Base-by-base conservation (phyloP, 2,797 vertebrate species). In the Antennarius maculatus region DNA sequence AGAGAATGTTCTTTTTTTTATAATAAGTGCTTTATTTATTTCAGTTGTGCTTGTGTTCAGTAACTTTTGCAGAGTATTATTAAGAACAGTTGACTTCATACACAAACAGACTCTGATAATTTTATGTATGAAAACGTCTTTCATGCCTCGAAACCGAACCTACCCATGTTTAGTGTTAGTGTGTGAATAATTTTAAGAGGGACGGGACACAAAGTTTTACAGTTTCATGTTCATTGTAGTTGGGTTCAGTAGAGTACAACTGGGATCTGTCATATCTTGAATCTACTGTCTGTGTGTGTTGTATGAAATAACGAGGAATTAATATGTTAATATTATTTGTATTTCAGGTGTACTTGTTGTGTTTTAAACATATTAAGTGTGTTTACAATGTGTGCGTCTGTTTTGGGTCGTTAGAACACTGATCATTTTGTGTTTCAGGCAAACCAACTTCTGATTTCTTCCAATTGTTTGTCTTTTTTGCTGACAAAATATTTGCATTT, bases 271-370 rank as follows among this genome's bases (percentile, higher is more conserved):
- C 29, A 28, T 76, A 47, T 72, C 66, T 73, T 73, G 41, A 72
- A 61, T 67, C 70, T 79, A 11, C 66, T 69, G 58, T 80, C 48
- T 54, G 55, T 62, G 50, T 61, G 47, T 61, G 46, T 82, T 54
- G 69, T 66, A 62, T 71, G 14, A 79, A 69, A 65, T 59, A 51
- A 54, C 57, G 55, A 87, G 84, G 86, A 88, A 81, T 5, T 83
- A 62, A 54, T 79, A 41, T 77, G 62, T 82, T 66, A 28, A 69
- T 54, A 88, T 90, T 90, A 88, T 89, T 88, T 88, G 56, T 72
- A 53, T 87, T 85, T 69, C 42, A 91, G 91, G 90, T 92, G 89
- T 88, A 88, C 54, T 81, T 81, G 64, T 77, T 67, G 54, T 64
- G 49, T 71, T 58, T 83, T 71, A 16, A 45, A 60, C 13, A 23